Conservation (phyloP, 2,113 vertebrate species). For the Anser cygnoides region DNA sequence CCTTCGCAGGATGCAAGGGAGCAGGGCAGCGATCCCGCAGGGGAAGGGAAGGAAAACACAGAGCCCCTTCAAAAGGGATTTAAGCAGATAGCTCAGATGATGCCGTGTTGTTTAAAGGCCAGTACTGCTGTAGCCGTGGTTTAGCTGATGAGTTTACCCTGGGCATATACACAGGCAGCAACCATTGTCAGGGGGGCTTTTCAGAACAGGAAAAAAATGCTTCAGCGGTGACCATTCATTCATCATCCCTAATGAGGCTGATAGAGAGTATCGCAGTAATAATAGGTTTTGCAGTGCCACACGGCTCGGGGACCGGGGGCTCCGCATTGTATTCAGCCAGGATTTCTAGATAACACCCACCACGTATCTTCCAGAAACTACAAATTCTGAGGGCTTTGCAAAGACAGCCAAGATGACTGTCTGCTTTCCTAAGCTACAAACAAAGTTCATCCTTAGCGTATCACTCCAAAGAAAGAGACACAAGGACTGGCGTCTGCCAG, state of each 20-base stretch:
- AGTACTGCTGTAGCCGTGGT: neutral
- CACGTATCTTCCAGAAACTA: constrained; percentile 1
- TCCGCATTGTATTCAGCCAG: constrained; percentile 46
- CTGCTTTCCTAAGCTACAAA: neutral
- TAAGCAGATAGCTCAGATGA: neutral
- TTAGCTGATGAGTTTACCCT: neutral
- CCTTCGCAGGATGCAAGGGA: neutral
- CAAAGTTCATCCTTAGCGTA: neutral
- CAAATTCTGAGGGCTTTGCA: neutral
- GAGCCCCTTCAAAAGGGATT: neutral
- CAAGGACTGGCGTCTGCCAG: neutral
- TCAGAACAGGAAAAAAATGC: neutral
- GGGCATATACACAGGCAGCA: neutral
- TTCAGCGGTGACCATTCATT: constrained; percentile 5
- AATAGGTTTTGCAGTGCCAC: neutral
- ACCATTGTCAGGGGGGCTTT: constrained; percentile 3
- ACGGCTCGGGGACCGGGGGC: neutral
- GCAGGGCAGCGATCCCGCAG: neutral
- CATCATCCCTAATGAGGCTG: constrained; percentile 51
- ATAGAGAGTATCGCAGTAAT: neutral
- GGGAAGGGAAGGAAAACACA: neutral
- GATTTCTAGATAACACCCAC: constrained; percentile 7
- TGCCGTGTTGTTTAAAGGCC: neutral
- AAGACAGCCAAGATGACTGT: neutral
- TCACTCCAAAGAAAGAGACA: neutral